These are phyloP conservation scores for Coleophora deauratella DNA, from an alignment of 2,888 invertebrate species.

Conservation along the genomic window DNA sequence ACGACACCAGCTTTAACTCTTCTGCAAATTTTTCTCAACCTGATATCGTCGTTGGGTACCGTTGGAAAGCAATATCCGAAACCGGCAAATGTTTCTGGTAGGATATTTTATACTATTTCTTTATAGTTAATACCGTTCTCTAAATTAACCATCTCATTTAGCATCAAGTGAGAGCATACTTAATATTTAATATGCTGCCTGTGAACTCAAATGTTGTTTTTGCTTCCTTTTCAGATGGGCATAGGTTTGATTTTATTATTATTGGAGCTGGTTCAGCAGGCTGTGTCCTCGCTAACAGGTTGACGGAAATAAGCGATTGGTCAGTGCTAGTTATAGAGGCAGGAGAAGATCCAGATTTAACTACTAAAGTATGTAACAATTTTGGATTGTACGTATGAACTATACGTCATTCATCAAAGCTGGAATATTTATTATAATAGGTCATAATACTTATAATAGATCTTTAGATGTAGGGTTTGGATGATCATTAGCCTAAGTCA, in stretches of 20 bases:
- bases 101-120: not conserved
- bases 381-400: too few relatives aligned
- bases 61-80: not conserved
- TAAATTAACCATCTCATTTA: too few relatives aligned
- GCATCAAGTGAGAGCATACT: too few relatives aligned
- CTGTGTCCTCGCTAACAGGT: constrained; percentile 44
- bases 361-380: constrained; percentile 15
- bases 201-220: too few relatives aligned
- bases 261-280: constrained; percentile 18
- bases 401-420: too few relatives aligned
- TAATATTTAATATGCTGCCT: too few relatives aligned
- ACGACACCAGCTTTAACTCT: too few relatives aligned
- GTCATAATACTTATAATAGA: not conserved
- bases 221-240: too few relatives aligned
- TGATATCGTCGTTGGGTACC: too few relatives aligned
- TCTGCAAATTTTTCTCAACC: too few relatives aligned
- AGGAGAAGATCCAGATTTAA: constrained; percentile 46
- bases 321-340: constrained; percentile 78
- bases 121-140: not conserved
- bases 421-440: too few relatives aligned
- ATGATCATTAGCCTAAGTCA: too few relatives aligned
- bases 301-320: constrained; percentile 58
- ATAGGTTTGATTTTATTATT: constrained; percentile 20
- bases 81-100: not conserved
- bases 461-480: not conserved